phyloP scores from a whole-genome alignment of 2,113 vertebrate genomes.

The Saccopteryx bilineata region DNA sequence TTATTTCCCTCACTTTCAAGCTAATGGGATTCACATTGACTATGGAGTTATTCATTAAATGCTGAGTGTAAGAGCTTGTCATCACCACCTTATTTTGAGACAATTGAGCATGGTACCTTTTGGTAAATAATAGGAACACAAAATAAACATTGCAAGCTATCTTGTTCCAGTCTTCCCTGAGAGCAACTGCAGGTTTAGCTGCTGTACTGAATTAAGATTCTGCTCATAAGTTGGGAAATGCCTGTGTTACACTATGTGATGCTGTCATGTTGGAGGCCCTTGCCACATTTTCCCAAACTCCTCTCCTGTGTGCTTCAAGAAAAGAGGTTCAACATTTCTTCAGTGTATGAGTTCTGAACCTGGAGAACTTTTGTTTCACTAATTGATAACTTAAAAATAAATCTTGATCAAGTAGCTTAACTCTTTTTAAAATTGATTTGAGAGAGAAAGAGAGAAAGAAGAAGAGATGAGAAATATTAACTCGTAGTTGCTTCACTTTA shows the following conservation, averaged over 20 bases:
- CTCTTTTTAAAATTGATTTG: neutral
- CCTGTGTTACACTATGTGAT: neutral
- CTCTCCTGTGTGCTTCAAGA: neutral
- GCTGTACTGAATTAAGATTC: neutral
- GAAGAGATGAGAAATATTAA: too few species aligned
- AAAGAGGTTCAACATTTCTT: neutral
- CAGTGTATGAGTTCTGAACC: neutral
- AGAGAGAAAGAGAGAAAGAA: too few species aligned
- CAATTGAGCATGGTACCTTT: constrained; percentile 37
- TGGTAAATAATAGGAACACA: constrained; percentile 65
- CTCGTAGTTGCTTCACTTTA: too few species aligned
- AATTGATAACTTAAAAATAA: neutral
- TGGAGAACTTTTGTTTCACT: constrained; percentile 27
- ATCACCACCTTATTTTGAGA: constrained; percentile 31
- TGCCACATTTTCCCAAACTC: neutral
- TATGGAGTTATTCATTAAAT: constrained; percentile 76
- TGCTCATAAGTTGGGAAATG: neutral
- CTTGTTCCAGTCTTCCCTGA: neutral
- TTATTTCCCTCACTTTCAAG: constrained; percentile 75
- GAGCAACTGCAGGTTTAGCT: constrained; percentile 19
- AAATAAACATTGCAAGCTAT: constrained; percentile 41
- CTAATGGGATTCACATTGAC: constrained; percentile 59
- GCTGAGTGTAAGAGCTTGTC: constrained; percentile 64
- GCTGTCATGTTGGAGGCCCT: neutral
- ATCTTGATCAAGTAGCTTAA: neutral